A percentile compares a stretch with the other conserved stretches of the same genome.
Evolutionary conservation across 30 jellyfish, hydroid and myxozoan species (phyloP).

Genomic region (Clytia hemisphaerica): DNA sequence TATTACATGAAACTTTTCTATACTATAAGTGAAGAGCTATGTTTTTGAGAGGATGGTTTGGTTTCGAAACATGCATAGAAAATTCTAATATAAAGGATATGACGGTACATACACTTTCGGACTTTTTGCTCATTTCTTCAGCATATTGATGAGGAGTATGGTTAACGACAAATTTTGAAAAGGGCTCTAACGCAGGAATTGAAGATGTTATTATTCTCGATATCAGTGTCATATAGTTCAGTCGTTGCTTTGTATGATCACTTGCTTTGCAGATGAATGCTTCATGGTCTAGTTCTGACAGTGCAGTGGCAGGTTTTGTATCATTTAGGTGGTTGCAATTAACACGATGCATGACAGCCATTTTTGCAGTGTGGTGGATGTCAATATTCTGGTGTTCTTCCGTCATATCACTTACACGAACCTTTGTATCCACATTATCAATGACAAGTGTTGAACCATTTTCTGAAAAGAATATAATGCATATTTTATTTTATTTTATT

Average conservation of each 20-base stretch:
- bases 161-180: slow-evolving; percentile 1
- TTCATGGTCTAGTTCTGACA: too few species aligned
- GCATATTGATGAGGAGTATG: slow-evolving; percentile 14
- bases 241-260: slow-evolving; percentile 14
- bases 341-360: slow-evolving; percentile 9
- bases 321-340: neutral
- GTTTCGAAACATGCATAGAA: too few species aligned
- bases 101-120: too few species aligned
- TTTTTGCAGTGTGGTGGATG: slow-evolving; percentile 16
- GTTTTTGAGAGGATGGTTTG: too few species aligned
- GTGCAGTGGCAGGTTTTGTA: too few species aligned
- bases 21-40: too few species aligned
- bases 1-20: too few species aligned
- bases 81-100: too few species aligned
- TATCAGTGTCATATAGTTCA: neutral
- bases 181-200: slow-evolving; percentile 4
- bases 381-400: slow-evolving; percentile 31
- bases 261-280: neutral
- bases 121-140: too few species aligned
- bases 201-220: neutral
- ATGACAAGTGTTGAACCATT: too few species aligned
- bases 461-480: too few species aligned
- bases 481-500: too few species aligned
- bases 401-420: slow-evolving; percentile 24
- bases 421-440: slow-evolving; percentile 17